Conservation (phyloP, 2,797 vertebrate species). For the Oreochromis grahami region DNA sequence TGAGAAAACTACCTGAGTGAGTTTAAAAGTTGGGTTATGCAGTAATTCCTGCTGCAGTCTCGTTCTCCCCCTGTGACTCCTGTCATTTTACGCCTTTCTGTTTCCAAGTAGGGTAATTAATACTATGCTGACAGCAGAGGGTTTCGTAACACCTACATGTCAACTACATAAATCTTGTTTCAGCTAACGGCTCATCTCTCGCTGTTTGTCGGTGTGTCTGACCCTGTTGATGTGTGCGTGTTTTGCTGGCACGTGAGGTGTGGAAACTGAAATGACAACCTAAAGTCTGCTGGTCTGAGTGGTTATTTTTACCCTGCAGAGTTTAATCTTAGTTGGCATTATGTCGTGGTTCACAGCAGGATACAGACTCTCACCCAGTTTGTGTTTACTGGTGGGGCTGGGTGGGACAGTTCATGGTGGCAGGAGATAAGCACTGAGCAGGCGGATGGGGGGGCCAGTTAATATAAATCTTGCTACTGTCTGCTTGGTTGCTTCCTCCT, state of each 20-base stretch:
- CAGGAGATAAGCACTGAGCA: constrained; percentile 48
- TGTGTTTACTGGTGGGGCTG: constrained; percentile 42
- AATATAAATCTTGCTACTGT: neutral
- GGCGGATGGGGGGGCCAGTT: neutral
- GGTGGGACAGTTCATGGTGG: constrained; percentile 45
- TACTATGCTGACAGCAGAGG: constrained; percentile 22
- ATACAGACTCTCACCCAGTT: constrained; percentile 22
- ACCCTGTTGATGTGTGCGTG: constrained; percentile 4
- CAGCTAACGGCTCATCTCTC: constrained; percentile 2
- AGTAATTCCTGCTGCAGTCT: neutral
- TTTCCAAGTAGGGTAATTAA: constrained; percentile 29
- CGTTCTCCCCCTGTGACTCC: neutral
- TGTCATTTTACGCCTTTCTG: constrained; percentile 3
- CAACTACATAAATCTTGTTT: constrained; percentile 39
- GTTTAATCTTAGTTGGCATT: constrained; percentile 41
- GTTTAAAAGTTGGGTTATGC: neutral
- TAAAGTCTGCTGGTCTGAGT: constrained; percentile 25
- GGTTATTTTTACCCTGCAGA: constrained; percentile 68
- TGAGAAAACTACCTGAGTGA: constrained; percentile 52
- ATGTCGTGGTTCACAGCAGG: constrained; percentile 10
- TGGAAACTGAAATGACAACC: constrained; percentile 55
- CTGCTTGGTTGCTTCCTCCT: neutral
- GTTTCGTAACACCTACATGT: constrained; percentile 56
- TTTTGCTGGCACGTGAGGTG: constrained; percentile 51
- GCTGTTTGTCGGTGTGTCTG: constrained; percentile 9